Evolutionary conservation across 2,888 invertebrate species (phyloP), one percentile per base, ranked within the genome.

Genomic region (Drosophila meridionalis): DNA sequence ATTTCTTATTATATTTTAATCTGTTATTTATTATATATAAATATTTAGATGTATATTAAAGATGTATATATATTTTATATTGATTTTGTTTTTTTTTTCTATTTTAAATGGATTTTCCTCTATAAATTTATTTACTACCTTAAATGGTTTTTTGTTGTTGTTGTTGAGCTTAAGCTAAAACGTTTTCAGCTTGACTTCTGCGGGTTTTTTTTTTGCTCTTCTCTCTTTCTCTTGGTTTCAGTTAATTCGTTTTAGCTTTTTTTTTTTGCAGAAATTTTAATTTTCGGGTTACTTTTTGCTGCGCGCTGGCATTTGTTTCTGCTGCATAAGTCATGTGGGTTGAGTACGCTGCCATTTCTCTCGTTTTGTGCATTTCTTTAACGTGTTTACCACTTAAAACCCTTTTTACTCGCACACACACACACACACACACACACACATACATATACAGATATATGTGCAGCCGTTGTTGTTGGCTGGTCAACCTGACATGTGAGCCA

Each of bases 401-500:
- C 67, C 40, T 71, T 67, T 56, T 68, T 50, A 65, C 38, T 28
- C 20, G 40, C 47, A 32, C 30, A 48, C 52, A 43, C n/a, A 62
- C 47, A 36, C 26, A 26, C 50, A 28, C 8, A 34, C 38, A 38
- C 3, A 34, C 3, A 40, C n/a, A 38, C 2, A 34, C 3, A 34
- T 4, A 9, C 9, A 20, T 20, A 48, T 11, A 1, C 1, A 14
- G 26, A 45, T 9, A 48, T n/a, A n/a, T 30, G 30, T 48, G 48
- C 30, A n/a, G 40, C 47, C 26, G 20, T 52, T 78, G 75, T 20
- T 73, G 67, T 42, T 74, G 65, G 67, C 50, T 78, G 82, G 74
- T 82, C 79, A 82, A 79, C 82, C 85, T 79, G 75, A 78, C 87
- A 84, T 85, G 77, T 85, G 73, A 87, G 76, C 87, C 82, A 70